Conservation (phyloP, 2,113 vertebrate species). For the Raphicerus campestris region DNA sequence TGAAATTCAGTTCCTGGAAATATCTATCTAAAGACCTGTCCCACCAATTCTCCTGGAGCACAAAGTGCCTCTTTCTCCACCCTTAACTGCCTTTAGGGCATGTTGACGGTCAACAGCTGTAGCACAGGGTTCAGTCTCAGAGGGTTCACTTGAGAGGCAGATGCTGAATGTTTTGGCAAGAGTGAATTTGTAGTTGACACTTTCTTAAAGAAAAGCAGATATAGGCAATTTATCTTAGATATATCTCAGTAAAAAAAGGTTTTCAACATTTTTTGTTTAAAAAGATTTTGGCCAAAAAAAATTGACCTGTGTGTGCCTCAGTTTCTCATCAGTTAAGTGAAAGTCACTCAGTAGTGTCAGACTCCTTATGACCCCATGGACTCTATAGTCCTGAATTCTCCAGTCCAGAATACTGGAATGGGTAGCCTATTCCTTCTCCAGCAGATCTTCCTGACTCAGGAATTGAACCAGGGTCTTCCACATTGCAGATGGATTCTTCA, state of each 20-base stretch:
- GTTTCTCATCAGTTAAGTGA: not conserved
- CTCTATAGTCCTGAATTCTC: not conserved
- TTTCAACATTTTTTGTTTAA: not conserved
- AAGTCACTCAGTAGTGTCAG: not conserved
- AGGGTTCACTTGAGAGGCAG: not conserved
- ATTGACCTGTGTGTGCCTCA: not conserved
- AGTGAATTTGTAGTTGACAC: not conserved
- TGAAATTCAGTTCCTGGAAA: not conserved
- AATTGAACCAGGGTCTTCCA: not conserved
- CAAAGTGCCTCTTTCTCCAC: not conserved
- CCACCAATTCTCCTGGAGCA: not conserved
- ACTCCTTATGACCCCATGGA: not conserved
- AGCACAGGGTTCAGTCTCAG: not conserved
- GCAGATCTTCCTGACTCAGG: not conserved
- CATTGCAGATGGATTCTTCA: not conserved
- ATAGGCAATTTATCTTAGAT: not conserved
- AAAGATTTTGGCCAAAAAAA: not conserved
- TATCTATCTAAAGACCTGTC: not conserved
- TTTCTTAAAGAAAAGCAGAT: not conserved
- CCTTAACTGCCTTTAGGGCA: not conserved
- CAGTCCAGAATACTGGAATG: not conserved
- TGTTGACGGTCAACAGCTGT: not conserved
- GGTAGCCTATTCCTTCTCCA: not conserved
- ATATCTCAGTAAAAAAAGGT: not conserved
- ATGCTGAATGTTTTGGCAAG: not conserved